These are phyloP conservation scores for Clarias gariepinus DNA, from an alignment of 2,113 vertebrate species.

Conservation along the genomic window DNA sequence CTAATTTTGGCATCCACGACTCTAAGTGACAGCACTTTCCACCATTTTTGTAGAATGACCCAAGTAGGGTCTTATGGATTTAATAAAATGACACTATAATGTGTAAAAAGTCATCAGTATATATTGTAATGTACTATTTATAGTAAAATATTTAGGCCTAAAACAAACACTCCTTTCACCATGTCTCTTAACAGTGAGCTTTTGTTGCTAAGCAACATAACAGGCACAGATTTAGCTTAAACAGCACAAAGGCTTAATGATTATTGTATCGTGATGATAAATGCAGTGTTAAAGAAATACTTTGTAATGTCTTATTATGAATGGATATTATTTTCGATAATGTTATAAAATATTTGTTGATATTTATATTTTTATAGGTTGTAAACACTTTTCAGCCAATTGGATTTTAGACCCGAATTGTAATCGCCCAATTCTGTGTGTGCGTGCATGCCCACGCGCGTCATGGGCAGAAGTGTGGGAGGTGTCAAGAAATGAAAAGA, in stretches of 20 bases:
- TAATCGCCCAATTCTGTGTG: not conserved
- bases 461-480: not conserved
- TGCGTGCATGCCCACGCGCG: too few relatives aligned
- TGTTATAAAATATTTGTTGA: not conserved
- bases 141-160: not conserved
- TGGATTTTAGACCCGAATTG: not conserved
- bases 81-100: not conserved
- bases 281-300: not conserved
- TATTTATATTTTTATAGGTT: not conserved
- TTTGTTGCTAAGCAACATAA: constrained; percentile 12
- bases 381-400: not conserved
- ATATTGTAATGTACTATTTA: not conserved
- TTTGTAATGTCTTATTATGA: not conserved
- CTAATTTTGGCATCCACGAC: too few relatives aligned
- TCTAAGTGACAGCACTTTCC: too few relatives aligned
- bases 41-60: too few relatives aligned
- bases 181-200: not conserved
- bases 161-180: not conserved
- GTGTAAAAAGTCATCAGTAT: not conserved
- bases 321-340: not conserved
- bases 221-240: not conserved
- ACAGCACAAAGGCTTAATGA: not conserved
- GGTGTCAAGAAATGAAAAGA: constrained; percentile 10
- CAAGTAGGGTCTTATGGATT: not conserved
- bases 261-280: not conserved